A percentile compares a stretch with the other conserved stretches of the same genome.
Conservation (phyloP, 2,113 vertebrate species). For the Megaceryle torquata region DNA sequence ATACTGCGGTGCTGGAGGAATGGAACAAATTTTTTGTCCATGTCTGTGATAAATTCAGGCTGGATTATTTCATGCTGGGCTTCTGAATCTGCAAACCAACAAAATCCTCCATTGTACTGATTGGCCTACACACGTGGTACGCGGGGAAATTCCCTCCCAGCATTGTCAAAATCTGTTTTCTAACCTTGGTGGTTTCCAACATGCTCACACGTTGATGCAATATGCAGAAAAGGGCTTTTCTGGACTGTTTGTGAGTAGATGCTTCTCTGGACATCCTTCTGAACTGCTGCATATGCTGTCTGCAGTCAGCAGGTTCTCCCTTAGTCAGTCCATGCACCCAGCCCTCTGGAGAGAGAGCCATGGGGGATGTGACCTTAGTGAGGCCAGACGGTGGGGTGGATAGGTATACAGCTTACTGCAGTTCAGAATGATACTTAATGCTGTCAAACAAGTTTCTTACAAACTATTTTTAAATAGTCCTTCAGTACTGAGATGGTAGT, state of each 20-base stretch:
- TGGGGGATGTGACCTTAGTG: not conserved
- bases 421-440: not conserved
- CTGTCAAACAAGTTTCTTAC: not conserved
- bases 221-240: not conserved
- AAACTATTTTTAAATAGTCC: not conserved
- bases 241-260: not conserved
- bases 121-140: not conserved
- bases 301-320: not conserved
- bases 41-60: not conserved
- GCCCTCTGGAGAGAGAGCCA: not conserved
- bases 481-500: not conserved
- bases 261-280: not conserved
- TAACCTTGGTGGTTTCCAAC: not conserved
- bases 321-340: accelerated
- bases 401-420: not conserved
- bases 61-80: not conserved
- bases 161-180: not conserved
- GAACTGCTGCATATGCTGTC: not conserved
- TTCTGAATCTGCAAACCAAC: not conserved
- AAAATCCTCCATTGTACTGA: not conserved
- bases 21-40: not conserved
- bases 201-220: not conserved
- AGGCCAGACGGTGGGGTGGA: not conserved
- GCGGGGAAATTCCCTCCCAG: not conserved
- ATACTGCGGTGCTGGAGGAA: not conserved